Percentiles rank a stretch among this genome's conserved stretches.
Conservation (phyloP, 2,113 vertebrate species). For the Protomyctophum bolini region DNA sequence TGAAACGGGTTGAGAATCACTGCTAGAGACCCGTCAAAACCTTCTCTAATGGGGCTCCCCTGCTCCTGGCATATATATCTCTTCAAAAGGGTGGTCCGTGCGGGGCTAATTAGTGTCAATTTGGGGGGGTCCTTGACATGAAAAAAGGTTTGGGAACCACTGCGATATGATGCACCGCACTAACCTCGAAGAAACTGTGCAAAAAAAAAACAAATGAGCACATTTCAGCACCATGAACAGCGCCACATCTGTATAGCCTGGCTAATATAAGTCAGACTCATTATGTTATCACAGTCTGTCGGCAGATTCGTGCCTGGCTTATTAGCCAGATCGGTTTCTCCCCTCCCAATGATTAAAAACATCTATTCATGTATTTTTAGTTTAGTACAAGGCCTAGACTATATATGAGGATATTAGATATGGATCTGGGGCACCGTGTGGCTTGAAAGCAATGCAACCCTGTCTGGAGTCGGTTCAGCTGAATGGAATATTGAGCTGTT, state of each 20-base stretch:
- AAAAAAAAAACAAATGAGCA: background rate
- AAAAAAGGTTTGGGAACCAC: background rate
- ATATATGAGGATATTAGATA: slow-evolving; percentile 37
- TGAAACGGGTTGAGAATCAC: too few relatives aligned
- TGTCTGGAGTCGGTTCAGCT: slow-evolving; percentile 18
- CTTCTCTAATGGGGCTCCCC: too few relatives aligned
- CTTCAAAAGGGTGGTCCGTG: too few relatives aligned
- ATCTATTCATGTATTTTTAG: slow-evolving; percentile 32
- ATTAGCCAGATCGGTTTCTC: slow-evolving; percentile 2
- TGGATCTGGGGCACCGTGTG: slow-evolving; percentile 40
- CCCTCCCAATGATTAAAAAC: slow-evolving; percentile 3
- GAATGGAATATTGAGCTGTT: slow-evolving; percentile 8
- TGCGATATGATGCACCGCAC: background rate
- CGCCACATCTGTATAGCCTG: slow-evolving; percentile 4
- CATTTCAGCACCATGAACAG: slow-evolving; percentile 60
- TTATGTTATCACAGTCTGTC: too few relatives aligned
- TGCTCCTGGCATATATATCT: too few relatives aligned
- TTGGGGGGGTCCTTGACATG: too few relatives aligned
- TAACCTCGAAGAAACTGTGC: background rate
- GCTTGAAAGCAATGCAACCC: slow-evolving; percentile 19
- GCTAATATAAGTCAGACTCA: background rate
- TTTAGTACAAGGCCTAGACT: background rate
- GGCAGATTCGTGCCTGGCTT: background rate
- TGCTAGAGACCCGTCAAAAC: too few relatives aligned
- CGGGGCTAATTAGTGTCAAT: too few relatives aligned